Base-by-base conservation (phyloP, 2,888 invertebrate genomes). In the Ganaspis brasiliensis region DNA sequence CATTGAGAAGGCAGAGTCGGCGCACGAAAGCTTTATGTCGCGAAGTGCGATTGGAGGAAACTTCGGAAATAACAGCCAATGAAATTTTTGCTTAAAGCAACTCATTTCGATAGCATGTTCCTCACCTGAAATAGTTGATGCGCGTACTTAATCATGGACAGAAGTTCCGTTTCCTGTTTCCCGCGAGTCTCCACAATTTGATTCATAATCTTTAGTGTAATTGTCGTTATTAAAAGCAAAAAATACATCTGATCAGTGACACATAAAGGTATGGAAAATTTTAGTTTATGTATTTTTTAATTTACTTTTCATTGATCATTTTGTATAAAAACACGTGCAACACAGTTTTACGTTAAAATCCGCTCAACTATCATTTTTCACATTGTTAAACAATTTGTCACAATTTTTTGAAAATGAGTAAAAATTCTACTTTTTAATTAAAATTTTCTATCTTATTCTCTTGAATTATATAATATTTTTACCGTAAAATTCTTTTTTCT, bases 1-100 rank as follows among this genome's bases (percentile, higher is more conserved):
- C 21, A 24, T 21, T 49, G 24, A 31, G 24, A 31, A 57, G 24
- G n/a, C 9, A 57, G 57, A 57, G 26, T 26, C 57, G 26, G 26
- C 26, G 57, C 57, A n/a, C n/a, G 26, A 26, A 26, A 31, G n/a
- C 57, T 31, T 21, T 8, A 57, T 31, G n/a, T 57, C 14, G 16
- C n/a, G 57, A 24, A 14, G 9, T 56, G 57, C 24, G 57, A 57
- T 57, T 57, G 57, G 57, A 31, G n/a, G 57, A 57, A 57, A 57
- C 57, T 24, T 57, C n/a, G 31, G 5, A 57, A 31, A 24, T 57
- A 26, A n/a, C 5, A 26, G 31, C 57, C 57, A 57, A 57, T 57
- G 26, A 31, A 31, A 31, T 8, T 31, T 2, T 12, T 6, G 10
- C 24, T 5, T 8, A 57, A 57, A 31, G 26, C 24, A 26, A 26